These are phyloP conservation scores for Podotricha telesiphe DNA, from an alignment of 2,888 invertebrate species.

Conservation along the genomic window DNA sequence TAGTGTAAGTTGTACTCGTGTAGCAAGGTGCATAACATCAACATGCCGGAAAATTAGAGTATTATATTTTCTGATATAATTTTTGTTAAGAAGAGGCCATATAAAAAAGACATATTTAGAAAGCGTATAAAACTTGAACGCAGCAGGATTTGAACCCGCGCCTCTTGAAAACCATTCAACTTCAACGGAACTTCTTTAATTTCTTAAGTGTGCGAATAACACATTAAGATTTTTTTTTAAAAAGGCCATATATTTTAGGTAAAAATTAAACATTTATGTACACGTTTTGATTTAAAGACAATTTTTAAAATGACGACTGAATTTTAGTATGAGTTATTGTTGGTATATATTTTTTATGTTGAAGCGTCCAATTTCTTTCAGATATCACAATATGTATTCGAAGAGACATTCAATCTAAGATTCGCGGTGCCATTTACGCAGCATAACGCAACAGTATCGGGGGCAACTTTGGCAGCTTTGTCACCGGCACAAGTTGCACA, in stretches of 20 bases:
- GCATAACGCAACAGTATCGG: slow-evolving; percentile 95
- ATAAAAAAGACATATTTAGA: no score
- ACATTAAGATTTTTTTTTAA: no score
- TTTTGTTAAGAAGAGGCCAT: background rate
- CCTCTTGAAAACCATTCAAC: no score
- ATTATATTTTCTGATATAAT: background rate
- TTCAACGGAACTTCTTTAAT: no score
- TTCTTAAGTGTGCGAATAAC: no score
- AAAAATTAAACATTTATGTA: no score
- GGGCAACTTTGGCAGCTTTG: slow-evolving; percentile 90
- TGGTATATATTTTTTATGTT: background rate
- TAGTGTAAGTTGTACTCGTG: background rate
- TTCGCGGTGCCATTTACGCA: slow-evolving; percentile 96
- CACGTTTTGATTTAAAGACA: no score
- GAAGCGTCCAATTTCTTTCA: background rate
- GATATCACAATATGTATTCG: slow-evolving; percentile 95
- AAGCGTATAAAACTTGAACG: no score
- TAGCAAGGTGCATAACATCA: background rate
- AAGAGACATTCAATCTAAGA: slow-evolving; percentile 95
- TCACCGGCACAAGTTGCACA: slow-evolving; percentile 88
- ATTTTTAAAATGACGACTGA: no score
- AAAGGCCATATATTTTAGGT: background rate
- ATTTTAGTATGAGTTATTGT: background rate
- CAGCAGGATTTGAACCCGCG: no score
- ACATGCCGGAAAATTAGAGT: background rate